Conservation (phyloP, 1,140 invertebrate species). For the Drosophila equinoxialis region DNA sequence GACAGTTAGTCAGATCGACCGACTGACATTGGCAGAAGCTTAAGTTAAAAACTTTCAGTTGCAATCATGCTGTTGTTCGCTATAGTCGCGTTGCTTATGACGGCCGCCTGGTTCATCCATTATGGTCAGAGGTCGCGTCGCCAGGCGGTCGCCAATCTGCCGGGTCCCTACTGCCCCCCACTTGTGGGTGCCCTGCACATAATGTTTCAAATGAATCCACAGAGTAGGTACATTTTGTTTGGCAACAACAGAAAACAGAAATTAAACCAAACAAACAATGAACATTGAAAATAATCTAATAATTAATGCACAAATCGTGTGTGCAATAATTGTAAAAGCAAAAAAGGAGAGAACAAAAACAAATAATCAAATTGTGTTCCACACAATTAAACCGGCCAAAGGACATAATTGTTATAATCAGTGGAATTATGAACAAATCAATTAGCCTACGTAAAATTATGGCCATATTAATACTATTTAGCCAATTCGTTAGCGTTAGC, state of each 20-base stretch:
- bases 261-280: too few species aligned
- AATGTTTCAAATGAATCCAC: slow-evolving; percentile 43
- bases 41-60: slow-evolving; percentile 28
- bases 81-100: slow-evolving; percentile 52
- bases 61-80: slow-evolving; percentile 60
- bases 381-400: slow-evolving; percentile 6
- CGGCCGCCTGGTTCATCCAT: slow-evolving; percentile 40
- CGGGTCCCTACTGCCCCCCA: slow-evolving; percentile 54
- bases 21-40: background rate
- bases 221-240: slow-evolving; percentile 42
- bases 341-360: too few species aligned
- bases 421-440: slow-evolving; percentile 3
- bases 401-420: slow-evolving; percentile 10
- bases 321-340: slow-evolving; percentile 1
- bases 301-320: slow-evolving; percentile 13
- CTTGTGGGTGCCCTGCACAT: slow-evolving; percentile 52
- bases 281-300: slow-evolving; percentile 15
- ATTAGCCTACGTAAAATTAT: background rate
- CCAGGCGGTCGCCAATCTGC: slow-evolving; percentile 61
- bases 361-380: slow-evolving; percentile 10
- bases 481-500: background rate
- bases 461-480: background rate
- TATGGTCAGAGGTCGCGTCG: slow-evolving; percentile 43
- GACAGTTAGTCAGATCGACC: too few species aligned
- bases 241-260: background rate